Conservation (phyloP, 1,140 invertebrate genomes). For the Probaryconus sp. region DNA sequence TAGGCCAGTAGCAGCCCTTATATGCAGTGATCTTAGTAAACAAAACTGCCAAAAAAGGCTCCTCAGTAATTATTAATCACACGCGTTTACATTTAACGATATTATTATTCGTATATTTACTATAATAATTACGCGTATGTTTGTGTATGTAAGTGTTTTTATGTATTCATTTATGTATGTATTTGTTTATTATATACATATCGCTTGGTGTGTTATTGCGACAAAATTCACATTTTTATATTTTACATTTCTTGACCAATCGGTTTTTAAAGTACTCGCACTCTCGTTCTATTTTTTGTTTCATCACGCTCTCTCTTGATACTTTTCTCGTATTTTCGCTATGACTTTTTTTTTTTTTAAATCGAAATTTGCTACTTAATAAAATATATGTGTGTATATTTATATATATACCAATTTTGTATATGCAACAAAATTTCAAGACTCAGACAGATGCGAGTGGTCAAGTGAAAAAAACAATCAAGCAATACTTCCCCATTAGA, state of each 20-base stretch:
- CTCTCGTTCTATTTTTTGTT: conserved; percentile 5
- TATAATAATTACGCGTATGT: conserved; percentile 59
- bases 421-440: conserved; percentile 43
- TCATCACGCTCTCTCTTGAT: conserved; percentile 2
- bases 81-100: conserved; percentile 68
- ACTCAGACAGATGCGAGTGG: conserved; percentile 33
- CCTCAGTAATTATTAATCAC: conserved; percentile 57
- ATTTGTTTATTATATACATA: conserved; percentile 69
- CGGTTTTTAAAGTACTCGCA: conserved; percentile 12
- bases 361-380: conserved; percentile 34
- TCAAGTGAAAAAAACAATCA: conserved; percentile 21
- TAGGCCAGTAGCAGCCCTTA: conserved; percentile 54
- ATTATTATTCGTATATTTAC: conserved; percentile 65
- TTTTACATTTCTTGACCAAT: conserved; percentile 46
- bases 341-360: conserved; percentile 5
- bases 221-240: conserved; percentile 46
- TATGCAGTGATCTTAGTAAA: conserved; percentile 53
- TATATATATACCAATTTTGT: conserved; percentile 34
- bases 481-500: too few species aligned
- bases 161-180: conserved; percentile 19
- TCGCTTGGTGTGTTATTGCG: conserved; percentile 57
- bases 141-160: conserved; percentile 29
- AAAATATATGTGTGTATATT: too few species aligned
- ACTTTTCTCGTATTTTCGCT: background rate
- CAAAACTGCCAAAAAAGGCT: conserved; percentile 58